Base-by-base conservation (phyloP, 2,113 vertebrate genomes). In the Crypturellus undulatus region DNA sequence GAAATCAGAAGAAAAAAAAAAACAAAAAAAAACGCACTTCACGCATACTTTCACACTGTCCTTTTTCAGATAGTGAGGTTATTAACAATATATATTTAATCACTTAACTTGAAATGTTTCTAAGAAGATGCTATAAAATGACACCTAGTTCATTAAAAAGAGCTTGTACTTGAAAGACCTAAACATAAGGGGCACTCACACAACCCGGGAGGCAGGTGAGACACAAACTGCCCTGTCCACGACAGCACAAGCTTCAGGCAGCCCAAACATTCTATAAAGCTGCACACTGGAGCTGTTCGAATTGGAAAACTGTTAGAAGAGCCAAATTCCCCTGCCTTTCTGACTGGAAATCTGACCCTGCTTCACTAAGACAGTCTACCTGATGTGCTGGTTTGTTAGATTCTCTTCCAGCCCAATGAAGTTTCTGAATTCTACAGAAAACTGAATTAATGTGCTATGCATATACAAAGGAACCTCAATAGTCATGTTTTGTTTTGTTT, bases 31-130 rank as follows among this genome's bases (percentile, higher is more conserved):
- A 34, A 79, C 87, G 59, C 87, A 79, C 45, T 49, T 59, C 70
- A 79, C n/a, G 22, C 9, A n/a, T 68, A 68, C 84, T 93, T 70
- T 91, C 88, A 80, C 34, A 12, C 52, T 71, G 65, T 60, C 78
- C 75, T 43, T 92, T 95, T 93, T 79, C 89, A 82, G 49, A 79
- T 13, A 51, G 47, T 59, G 51, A 84, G 34, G 28, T 77, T 90
- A 88, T 92, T 94, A 92, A 92, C 91, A 91, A 93, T 87, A 95
- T 3, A 24, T 83, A 79, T 79, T 89, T 91, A 85, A 94, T 84
- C 85, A 90, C 68, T 93, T 78, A 21, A 87, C 70, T 58, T 79
- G 45, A 95, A 91, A 75, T 72, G 71, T 64, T 91, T 82, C 79
- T 92, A 43, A 78, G 92, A 92, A 90, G 91, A 68, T 42, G 82